Conservation (phyloP, 1,140 invertebrate species). For the Drosophila cardini region DNA sequence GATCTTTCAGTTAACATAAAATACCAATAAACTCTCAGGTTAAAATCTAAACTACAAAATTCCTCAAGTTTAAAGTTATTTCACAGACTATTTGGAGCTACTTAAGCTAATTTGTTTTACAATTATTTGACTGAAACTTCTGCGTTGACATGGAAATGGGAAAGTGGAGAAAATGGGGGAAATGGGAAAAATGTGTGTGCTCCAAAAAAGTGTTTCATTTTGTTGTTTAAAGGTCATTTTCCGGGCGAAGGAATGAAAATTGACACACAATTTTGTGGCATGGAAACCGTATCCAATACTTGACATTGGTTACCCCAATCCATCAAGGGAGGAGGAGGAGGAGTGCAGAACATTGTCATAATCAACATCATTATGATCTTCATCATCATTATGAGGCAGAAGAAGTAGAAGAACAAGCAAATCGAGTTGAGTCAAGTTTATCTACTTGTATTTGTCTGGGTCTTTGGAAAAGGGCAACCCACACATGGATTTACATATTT, state of each 20-base stretch:
- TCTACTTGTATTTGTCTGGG: constrained; percentile 25
- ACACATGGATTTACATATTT: constrained; percentile 75
- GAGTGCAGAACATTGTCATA: not conserved
- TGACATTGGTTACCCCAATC: constrained; percentile 33
- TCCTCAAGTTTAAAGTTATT: not conserved
- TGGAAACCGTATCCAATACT: constrained; percentile 62
- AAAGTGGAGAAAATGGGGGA: not conserved
- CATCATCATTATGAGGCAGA: constrained; percentile 13
- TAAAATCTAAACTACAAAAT: not conserved
- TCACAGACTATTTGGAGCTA: constrained; percentile 23
- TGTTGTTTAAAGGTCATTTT: constrained; percentile 6
- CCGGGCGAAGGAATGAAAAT: not conserved
- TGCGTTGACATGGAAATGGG: constrained; percentile 60
- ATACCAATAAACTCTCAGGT: not conserved
- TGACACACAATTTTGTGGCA: constrained; percentile 59
- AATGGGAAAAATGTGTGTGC: not conserved
- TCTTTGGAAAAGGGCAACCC: constrained; percentile 51
- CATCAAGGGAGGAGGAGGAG: not conserved
- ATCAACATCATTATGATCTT: not conserved
- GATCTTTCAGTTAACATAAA: too few relatives aligned
- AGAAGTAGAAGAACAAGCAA: constrained; percentile 2
- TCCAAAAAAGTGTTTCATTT: constrained; percentile 34
- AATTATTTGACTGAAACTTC: constrained; percentile 64
- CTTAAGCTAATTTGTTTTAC: constrained; percentile 61
- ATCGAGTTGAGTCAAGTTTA: constrained; percentile 28